phyloP scores from a whole-genome alignment of 2,797 vertebrate species.

The Gambusia yucatana region DNA sequence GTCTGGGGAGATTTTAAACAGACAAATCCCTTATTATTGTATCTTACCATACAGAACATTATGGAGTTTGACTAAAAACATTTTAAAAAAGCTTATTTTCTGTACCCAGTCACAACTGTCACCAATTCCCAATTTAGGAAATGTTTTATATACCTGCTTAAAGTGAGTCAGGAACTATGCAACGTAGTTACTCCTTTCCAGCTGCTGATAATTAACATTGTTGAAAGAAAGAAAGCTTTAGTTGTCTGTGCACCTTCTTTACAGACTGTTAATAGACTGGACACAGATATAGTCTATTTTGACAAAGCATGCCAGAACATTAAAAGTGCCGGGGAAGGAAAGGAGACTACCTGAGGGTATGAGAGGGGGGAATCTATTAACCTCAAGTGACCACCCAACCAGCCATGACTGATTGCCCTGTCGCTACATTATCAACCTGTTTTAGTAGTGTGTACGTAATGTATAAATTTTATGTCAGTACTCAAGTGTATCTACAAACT shows the following conservation, averaged over 20 bases:
- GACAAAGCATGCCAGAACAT: constrained; percentile 50
- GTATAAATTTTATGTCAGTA: constrained; percentile 25
- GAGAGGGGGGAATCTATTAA: constrained; percentile 74
- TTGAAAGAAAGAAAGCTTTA: constrained; percentile 28
- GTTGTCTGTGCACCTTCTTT: constrained; percentile 40
- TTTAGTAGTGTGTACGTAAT: constrained; percentile 17
- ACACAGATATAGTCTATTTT: constrained; percentile 37
- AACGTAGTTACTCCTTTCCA: neutral
- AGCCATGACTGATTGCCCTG: constrained; percentile 74
- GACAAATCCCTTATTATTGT: neutral
- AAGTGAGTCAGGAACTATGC: neutral
- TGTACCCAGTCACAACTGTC: neutral
- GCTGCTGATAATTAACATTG: neutral
- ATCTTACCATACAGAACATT: neutral
- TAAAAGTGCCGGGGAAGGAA: constrained; percentile 52
- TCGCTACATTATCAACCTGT: constrained; percentile 55
- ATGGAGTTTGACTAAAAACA: neutral
- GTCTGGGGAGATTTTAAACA: neutral
- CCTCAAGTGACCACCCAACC: constrained; percentile 71
- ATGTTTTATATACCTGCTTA: neutral
- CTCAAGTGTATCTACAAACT: constrained; percentile 25
- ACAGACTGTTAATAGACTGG: constrained; percentile 51
- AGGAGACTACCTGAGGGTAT: constrained; percentile 46
- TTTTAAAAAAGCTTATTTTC: neutral
- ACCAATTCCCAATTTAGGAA: neutral